Evolutionary conservation across 2,113 vertebrate genomes (phyloP).

Genomic region (Chloebia gouldiae): DNA sequence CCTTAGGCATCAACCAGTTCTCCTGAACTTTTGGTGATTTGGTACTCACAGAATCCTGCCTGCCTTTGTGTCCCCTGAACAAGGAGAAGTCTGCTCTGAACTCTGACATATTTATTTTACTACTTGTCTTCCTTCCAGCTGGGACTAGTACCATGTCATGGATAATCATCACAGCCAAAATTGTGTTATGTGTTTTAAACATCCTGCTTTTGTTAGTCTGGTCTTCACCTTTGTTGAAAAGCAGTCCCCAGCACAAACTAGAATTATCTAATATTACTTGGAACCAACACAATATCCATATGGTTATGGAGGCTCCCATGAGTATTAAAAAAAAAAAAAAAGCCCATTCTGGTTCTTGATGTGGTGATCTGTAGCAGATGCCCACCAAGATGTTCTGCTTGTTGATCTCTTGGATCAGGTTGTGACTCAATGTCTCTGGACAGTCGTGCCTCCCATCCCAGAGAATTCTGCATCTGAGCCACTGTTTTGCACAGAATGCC

Average conservation of each 20-base stretch:
- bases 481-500: background rate
- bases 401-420: background rate
- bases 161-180: background rate
- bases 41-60: background rate
- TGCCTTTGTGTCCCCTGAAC: background rate
- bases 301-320: background rate
- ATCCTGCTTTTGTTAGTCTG: background rate
- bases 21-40: background rate
- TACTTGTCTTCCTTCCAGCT: background rate
- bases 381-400: background rate
- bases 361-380: background rate
- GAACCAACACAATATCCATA: background rate
- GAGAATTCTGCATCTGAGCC: background rate
- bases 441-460: background rate
- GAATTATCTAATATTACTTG: background rate
- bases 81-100: background rate
- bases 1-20: background rate
- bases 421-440: background rate
- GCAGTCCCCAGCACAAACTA: background rate
- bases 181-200: background rate
- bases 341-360: background rate
- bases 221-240: background rate
- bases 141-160: background rate
- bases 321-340: background rate
- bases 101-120: background rate